Evolutionary conservation across 2,797 vertebrate genomes (phyloP), one percentile per base, ranked within the genome.

Genomic region (Sebastes kiyomatsui): DNA sequence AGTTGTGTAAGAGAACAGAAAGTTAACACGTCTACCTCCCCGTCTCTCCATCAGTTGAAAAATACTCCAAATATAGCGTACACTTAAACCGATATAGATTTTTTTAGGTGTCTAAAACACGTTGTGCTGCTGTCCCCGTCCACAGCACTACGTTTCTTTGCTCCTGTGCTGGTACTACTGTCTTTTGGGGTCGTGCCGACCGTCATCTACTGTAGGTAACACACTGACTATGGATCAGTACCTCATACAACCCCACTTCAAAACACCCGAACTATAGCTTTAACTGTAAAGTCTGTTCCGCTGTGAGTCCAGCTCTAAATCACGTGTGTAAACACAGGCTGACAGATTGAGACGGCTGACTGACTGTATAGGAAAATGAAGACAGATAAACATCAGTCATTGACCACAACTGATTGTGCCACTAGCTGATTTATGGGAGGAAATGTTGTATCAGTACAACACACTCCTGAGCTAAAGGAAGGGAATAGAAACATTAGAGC

Each of bases 341-440:
- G 46, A 32, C 18, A 2, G 11, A 16, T 2, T 59, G 55, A 64
- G 52, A 27, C 2, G 10, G 49, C 35, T 33, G 70, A 55, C n/a
- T 42, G 70, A 55, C n/a, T 30, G 23, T 7, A 10, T 67, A 87
- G 75, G 84, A 22, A 91, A 83, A 88, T 83, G n/a, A 78, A 52
- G 38, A 2, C 7, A 3, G 74, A 87, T 72, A 33, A 81, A 35
- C 18, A 58, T 68, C 67, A 11, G 22, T 14, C 28, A 5, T 3
- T 7, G 38, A 79, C 64, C 82, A 62, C 86, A 67, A 18, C 14
- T 14, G 68, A 72, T 52, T 66, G 32, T 8, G 11, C 55, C 25
- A 6, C 38, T 14, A 22, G 10, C 52, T 22, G 52, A 74, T 66
- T 72, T 30, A 62, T 11, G 58, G 27, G 10, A 14, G 54, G 59